Conservation (phyloP, 2,113 vertebrate genomes). For the Cyprinus carpio region DNA sequence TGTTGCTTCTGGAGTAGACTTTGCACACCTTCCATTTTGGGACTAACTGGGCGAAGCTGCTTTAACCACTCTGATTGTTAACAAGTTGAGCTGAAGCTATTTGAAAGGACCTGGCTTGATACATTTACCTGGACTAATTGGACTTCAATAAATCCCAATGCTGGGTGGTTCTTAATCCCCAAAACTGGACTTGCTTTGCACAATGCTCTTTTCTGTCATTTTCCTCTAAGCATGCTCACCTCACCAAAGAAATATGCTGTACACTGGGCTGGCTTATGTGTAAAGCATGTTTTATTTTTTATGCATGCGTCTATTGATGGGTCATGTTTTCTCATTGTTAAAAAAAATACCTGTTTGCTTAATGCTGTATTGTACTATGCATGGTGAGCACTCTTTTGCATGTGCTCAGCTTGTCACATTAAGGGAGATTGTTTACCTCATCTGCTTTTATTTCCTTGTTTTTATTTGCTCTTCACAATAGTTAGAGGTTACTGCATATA, state of each 20-base stretch:
- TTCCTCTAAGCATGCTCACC: conserved; percentile 14
- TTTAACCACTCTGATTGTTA: conserved; percentile 25
- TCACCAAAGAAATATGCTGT: conserved; percentile 28
- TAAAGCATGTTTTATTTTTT: conserved; percentile 48
- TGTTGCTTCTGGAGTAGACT: conserved; percentile 30
- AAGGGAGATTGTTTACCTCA: conserved; percentile 48
- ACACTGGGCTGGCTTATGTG: conserved; percentile 41
- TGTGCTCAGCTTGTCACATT: conserved; percentile 63
- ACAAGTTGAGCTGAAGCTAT: conserved; percentile 13
- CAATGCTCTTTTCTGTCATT: conserved; percentile 28
- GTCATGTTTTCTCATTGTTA: conserved; percentile 3
- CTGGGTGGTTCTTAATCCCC: background rate
- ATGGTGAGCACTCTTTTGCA: conserved; percentile 63
- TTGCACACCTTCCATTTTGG: conserved; percentile 35
- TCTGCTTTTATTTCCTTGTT: conserved; percentile 40
- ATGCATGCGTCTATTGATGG: conserved; percentile 12
- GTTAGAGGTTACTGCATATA: conserved; percentile 73
- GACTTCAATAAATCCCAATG: conserved; percentile 25
- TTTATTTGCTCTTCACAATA: conserved; percentile 48
- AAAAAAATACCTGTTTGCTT: background rate
- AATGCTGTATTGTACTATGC: conserved; percentile 39
- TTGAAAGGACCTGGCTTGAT: conserved; percentile 22
- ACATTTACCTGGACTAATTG: conserved; percentile 20
- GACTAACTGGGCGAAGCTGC: conserved; percentile 43
- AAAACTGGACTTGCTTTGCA: conserved; percentile 34